phyloP scores from a whole-genome alignment of 2,797 vertebrate species.

The Clarias fuscus region DNA sequence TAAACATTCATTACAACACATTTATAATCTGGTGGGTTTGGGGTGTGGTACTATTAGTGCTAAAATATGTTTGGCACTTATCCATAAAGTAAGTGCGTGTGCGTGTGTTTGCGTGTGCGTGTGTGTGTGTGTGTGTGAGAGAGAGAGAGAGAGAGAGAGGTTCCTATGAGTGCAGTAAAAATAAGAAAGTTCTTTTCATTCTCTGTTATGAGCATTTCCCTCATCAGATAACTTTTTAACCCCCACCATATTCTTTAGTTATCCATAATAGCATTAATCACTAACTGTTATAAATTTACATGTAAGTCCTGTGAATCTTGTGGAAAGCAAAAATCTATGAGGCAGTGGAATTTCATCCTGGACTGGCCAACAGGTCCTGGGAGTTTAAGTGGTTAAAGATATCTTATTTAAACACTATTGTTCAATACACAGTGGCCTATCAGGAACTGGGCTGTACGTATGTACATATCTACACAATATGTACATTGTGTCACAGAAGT shows the following conservation, averaged over 20 bases:
- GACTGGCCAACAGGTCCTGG: neutral
- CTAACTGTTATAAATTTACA: neutral
- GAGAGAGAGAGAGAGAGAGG: too few species aligned
- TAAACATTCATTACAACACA: conserved; percentile 68
- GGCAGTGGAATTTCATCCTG: neutral
- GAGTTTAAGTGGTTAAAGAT: conserved; percentile 4
- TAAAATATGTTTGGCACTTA: conserved; percentile 55
- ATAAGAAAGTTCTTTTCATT: neutral
- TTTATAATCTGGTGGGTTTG: conserved; percentile 61
- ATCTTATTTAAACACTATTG: conserved; percentile 34
- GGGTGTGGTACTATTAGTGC: conserved; percentile 60
- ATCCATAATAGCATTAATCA: neutral
- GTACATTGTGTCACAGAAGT: conserved; percentile 42
- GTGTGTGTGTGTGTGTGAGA: conserved; percentile 22
- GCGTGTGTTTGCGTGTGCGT: neutral
- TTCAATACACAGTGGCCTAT: conserved; percentile 22
- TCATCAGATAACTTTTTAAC: neutral
- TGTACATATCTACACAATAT: conserved; percentile 31
- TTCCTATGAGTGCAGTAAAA: neutral
- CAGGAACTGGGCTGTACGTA: conserved; percentile 29
- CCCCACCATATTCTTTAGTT: neutral
- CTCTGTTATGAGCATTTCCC: neutral
- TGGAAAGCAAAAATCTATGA: neutral
- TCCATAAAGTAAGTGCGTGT: conserved; percentile 39
- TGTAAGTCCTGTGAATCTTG: neutral